A percentile compares a stretch with the other conserved stretches of the same genome.
Evolutionary conservation across 2,113 vertebrate genomes (phyloP).

Genomic region (Smithornis capensis): DNA sequence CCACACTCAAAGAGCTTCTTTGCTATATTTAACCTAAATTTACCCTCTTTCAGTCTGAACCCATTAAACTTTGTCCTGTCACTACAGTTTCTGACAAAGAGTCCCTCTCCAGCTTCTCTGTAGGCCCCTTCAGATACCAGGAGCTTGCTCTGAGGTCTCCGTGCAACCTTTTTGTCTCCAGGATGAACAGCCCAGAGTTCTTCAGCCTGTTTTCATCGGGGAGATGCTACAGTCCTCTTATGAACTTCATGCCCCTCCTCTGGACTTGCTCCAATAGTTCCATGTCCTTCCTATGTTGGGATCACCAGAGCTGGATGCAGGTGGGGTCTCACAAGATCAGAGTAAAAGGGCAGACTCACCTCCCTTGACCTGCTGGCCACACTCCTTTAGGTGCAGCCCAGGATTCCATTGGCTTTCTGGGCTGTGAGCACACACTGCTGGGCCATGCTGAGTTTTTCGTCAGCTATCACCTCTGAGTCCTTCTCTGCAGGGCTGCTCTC

Average conservation of each 20-base stretch:
- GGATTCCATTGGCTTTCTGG: not conserved
- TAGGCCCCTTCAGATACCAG: not conserved
- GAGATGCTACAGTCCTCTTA: accelerated
- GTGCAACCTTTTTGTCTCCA: not conserved
- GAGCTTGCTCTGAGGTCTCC: not conserved
- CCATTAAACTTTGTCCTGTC: not conserved
- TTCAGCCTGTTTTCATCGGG: accelerated
- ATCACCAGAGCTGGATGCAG: not conserved
- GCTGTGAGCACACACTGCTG: accelerated
- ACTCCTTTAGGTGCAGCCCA: not conserved
- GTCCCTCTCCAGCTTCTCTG: not conserved
- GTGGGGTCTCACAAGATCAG: not conserved
- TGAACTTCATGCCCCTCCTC: not conserved
- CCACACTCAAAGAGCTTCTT: not conserved
- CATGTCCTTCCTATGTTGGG: accelerated
- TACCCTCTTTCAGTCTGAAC: not conserved
- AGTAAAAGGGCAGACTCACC: not conserved
- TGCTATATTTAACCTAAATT: not conserved
- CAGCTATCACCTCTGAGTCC: not conserved
- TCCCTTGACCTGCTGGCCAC: accelerated
- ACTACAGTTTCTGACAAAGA: not conserved
- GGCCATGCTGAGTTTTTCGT: not conserved
- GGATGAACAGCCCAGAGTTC: not conserved
- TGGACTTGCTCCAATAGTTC: not conserved
- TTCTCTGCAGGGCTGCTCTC: not conserved